Percentiles rank a stretch among this genome's conserved stretches.
phyloP scores from a whole-genome alignment of 2,113 vertebrate species.

The Entelurus aequoreus region DNA sequence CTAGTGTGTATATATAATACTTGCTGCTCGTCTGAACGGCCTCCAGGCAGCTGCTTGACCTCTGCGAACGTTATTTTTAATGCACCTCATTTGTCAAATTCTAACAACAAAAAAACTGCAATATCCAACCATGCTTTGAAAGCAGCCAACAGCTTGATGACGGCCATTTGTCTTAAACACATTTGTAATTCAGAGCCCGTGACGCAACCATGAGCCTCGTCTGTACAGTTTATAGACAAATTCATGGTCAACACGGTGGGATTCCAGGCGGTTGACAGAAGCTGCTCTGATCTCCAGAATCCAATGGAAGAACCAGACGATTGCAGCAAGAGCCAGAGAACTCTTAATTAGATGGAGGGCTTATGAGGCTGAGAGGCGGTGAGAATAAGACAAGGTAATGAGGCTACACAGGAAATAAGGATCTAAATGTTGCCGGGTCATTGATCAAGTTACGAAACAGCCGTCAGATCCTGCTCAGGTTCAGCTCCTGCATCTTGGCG shows the following conservation, averaged over 20 bases:
- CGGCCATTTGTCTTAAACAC: neutral
- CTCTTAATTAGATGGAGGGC: slow-evolving; percentile 50
- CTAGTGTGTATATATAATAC: too few relatives aligned
- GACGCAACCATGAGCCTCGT: slow-evolving; percentile 4
- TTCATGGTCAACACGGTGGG: neutral
- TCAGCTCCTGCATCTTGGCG: slow-evolving; percentile 1
- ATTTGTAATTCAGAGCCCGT: slow-evolving; percentile 6
- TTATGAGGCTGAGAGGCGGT: slow-evolving; percentile 26
- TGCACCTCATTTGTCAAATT: too few relatives aligned
- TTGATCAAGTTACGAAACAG: slow-evolving; percentile 35
- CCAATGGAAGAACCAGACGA: slow-evolving; percentile 16
- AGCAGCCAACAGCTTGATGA: neutral
- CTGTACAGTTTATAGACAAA: slow-evolving; percentile 13
- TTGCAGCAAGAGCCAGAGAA: slow-evolving; percentile 15
- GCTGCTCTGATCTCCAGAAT: slow-evolving; percentile 26
- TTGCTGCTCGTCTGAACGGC: too few relatives aligned
- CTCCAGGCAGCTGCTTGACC: too few relatives aligned
- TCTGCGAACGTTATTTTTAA: too few relatives aligned
- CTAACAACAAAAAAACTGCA: neutral
- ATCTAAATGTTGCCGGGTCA: slow-evolving; percentile 29
- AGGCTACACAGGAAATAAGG: slow-evolving; percentile 32
- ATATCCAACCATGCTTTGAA: neutral
- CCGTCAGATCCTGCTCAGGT: slow-evolving; percentile 6
- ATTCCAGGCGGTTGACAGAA: slow-evolving; percentile 32
- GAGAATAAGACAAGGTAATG: slow-evolving; percentile 32